These are phyloP conservation scores for Centropristis striata DNA, from an alignment of 2,113 vertebrate species.

Conservation along the genomic window DNA sequence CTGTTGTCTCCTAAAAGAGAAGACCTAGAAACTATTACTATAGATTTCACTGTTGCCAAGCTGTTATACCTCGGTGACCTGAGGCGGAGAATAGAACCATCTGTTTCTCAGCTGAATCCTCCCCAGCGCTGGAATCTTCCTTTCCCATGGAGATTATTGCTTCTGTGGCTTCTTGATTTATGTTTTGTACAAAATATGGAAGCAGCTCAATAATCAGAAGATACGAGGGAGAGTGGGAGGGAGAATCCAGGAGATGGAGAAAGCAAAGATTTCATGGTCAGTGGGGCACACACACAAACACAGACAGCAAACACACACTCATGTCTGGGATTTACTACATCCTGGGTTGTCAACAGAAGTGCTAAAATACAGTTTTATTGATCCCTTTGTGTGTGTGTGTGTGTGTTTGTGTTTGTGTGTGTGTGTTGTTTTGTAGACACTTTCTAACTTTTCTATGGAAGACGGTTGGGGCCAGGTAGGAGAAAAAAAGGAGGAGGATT, in stretches of 20 bases:
- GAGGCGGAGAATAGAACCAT: conserved; percentile 10
- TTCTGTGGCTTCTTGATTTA: conserved; percentile 38
- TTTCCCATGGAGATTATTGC: conserved; percentile 52
- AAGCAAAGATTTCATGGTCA: conserved; percentile 49
- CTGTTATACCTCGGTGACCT: conserved; percentile 28
- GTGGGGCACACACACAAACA: conserved; percentile 24
- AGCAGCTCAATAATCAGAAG: conserved; percentile 33
- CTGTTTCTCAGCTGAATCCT: conserved; percentile 45
- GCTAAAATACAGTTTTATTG: conserved; percentile 43
- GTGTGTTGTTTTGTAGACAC: too few species aligned
- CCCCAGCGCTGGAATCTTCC: conserved; percentile 4
- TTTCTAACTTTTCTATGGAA: too few species aligned
- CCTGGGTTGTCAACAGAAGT: conserved; percentile 36
- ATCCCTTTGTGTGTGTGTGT: conserved; percentile 31
- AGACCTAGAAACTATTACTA: neutral
- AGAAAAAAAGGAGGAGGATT: too few species aligned
- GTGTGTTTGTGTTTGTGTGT: too few species aligned
- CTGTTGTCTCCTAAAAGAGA: neutral
- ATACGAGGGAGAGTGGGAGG: conserved; percentile 35
- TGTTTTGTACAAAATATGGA: conserved; percentile 25
- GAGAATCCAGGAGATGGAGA: conserved; percentile 19
- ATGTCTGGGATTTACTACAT: conserved; percentile 68
- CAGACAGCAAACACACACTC: conserved; percentile 14
- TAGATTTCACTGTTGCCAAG: conserved; percentile 8
- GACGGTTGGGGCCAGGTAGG: too few species aligned